Evolutionary conservation across 2,113 vertebrate species (phyloP).

Genomic region (Butorides virescens): DNA sequence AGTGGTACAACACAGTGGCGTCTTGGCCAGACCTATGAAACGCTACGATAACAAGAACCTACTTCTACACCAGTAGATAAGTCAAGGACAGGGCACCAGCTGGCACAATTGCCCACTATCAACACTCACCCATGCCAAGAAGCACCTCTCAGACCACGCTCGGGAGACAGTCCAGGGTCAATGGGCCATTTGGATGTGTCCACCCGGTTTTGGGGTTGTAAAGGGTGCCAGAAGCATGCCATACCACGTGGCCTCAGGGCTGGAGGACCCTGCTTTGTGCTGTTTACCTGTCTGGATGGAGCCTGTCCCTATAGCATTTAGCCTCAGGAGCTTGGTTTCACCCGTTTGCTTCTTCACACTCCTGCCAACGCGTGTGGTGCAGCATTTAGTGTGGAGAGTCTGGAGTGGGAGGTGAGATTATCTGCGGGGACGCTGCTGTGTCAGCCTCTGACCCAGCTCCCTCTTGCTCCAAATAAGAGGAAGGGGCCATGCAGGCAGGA

Average conservation of each 20-base stretch:
- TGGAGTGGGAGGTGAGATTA: neutral
- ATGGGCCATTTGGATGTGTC: neutral
- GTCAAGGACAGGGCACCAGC: neutral
- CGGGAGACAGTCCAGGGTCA: neutral
- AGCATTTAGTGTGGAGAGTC: neutral
- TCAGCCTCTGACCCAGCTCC: neutral
- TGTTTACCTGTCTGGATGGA: neutral
- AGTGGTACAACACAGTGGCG: accelerated
- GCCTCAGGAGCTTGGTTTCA: neutral
- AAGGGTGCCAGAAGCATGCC: neutral
- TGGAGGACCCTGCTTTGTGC: neutral
- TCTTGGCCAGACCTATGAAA: neutral
- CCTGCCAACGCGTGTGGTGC: accelerated
- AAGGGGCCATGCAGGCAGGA: neutral
- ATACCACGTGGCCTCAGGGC: accelerated
- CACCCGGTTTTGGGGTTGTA: neutral
- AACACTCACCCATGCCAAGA: neutral
- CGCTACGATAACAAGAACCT: neutral
- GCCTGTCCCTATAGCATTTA: neutral
- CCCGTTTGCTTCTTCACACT: neutral
- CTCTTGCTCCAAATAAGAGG: neutral
- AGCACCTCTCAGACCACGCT: neutral
- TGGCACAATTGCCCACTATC: neutral
- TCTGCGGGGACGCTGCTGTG: neutral
- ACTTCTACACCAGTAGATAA: neutral